Evolutionary conservation across 2,888 invertebrate species (phyloP).

Genomic region (Calliphora vomitoria): DNA sequence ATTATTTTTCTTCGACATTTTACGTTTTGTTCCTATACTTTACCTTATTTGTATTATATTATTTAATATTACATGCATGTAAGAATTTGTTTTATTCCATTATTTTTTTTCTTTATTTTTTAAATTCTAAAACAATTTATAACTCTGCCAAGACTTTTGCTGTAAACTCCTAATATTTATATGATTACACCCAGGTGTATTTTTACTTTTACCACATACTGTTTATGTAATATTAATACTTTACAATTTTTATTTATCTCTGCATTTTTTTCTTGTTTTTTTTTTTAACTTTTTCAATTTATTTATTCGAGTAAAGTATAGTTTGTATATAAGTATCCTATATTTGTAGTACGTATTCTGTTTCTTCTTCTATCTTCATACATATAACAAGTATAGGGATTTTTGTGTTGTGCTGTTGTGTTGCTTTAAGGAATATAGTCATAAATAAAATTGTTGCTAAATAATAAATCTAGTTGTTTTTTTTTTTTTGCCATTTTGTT

Average conservation of each 20-base stretch:
- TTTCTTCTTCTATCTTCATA: background rate
- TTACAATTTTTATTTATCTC: slow-evolving; percentile 67
- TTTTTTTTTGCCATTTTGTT: slow-evolving; percentile 14
- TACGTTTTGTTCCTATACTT: too few relatives aligned
- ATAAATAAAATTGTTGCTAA: slow-evolving; percentile 74
- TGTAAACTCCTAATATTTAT: background rate
- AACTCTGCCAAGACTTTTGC: background rate
- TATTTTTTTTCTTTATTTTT: background rate
- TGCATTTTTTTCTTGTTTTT: slow-evolving; percentile 22
- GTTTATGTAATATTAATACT: slow-evolving; percentile 65
- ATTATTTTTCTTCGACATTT: too few relatives aligned
- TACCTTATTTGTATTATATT: too few relatives aligned
- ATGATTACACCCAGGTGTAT: slow-evolving; percentile 35
- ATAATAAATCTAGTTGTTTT: slow-evolving; percentile 71
- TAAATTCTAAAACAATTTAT: background rate
- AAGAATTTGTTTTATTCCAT: too few relatives aligned
- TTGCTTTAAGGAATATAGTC: slow-evolving; percentile 72
- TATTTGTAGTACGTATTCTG: background rate
- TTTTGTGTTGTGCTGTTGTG: slow-evolving; percentile 45
- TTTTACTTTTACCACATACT: slow-evolving; percentile 53
- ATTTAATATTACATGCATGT: too few relatives aligned
- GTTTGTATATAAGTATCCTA: slow-evolving; percentile 21
- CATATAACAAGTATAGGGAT: background rate
- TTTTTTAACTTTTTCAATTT: slow-evolving; percentile 64
- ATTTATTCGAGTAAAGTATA: slow-evolving; percentile 40